Evolutionary conservation across 2,888 invertebrate species (phyloP).

Genomic region (Drosophila glabriapex): DNA sequence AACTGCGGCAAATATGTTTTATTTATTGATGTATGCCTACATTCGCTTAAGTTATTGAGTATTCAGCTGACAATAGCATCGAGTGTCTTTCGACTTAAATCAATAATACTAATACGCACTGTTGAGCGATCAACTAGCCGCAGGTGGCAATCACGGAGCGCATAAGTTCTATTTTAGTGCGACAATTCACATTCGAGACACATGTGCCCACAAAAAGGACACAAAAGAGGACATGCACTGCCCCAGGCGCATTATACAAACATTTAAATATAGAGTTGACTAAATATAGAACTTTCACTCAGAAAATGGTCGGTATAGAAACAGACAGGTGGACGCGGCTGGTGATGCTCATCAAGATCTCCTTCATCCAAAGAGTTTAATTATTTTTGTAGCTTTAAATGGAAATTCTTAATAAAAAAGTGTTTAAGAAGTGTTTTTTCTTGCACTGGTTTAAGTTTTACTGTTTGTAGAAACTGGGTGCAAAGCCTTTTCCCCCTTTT

Average conservation of each 20-base stretch:
- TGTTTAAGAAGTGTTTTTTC: background rate
- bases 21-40: background rate
- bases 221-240: constrained; percentile 1
- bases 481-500: background rate
- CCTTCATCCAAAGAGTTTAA: too few relatives aligned
- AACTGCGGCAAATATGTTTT: background rate
- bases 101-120: constrained; percentile 38
- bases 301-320: background rate
- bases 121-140: constrained; percentile 16
- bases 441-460: background rate
- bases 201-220: constrained; percentile 6
- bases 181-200: constrained; percentile 13
- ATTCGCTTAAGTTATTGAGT: background rate
- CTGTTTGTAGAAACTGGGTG: background rate
- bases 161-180: constrained; percentile 6
- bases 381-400: background rate
- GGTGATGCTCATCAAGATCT: background rate
- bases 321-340: background rate
- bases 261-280: background rate
- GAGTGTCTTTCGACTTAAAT: constrained; percentile 31
- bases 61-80: background rate
- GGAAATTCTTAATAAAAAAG: too few relatives aligned
- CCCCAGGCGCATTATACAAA: constrained; percentile 10
- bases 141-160: constrained; percentile 20
- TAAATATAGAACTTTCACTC: background rate